Conservation (phyloP, 2,113 vertebrate genomes). For the Bubalus kerabau region DNA sequence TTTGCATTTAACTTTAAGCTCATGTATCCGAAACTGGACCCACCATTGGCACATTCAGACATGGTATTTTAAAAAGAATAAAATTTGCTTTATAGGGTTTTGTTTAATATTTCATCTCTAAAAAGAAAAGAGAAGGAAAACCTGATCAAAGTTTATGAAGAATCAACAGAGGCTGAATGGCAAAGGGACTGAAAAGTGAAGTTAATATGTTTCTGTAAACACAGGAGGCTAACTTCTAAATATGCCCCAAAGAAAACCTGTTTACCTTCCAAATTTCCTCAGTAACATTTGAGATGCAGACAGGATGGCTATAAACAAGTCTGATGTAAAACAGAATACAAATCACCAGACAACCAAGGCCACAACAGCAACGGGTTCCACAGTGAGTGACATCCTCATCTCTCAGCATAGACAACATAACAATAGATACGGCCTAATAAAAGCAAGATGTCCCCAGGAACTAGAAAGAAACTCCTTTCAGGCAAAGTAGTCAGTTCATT, state of each 20-base stretch:
- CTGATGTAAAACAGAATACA: background rate
- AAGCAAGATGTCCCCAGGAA: constrained; percentile 45
- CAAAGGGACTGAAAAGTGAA: constrained; percentile 35
- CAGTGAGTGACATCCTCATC: background rate
- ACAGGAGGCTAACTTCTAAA: background rate
- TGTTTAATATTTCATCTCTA: constrained; percentile 49
- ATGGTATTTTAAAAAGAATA: constrained; percentile 28
- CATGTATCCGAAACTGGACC: constrained; percentile 51
- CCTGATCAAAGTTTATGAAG: constrained; percentile 41
- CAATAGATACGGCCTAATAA: constrained; percentile 32
- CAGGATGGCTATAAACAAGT: background rate
- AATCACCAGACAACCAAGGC: background rate
- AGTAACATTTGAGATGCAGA: background rate
- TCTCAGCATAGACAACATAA: background rate
- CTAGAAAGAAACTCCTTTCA: constrained; percentile 51
- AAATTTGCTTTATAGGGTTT: constrained; percentile 7
- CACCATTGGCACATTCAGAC: constrained; percentile 28
- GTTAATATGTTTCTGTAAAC: constrained; percentile 6
- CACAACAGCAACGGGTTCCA: background rate
- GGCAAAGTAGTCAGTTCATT: constrained; percentile 43
- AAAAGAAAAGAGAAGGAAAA: constrained; percentile 45
- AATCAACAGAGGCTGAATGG: constrained; percentile 15
- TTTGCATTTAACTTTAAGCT: constrained; percentile 49
- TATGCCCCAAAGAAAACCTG: background rate
- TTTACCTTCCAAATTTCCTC: constrained; percentile 19